These are phyloP conservation scores for Heliconius erato DNA, from an alignment of 2,888 invertebrate species.

Conservation along the genomic window DNA sequence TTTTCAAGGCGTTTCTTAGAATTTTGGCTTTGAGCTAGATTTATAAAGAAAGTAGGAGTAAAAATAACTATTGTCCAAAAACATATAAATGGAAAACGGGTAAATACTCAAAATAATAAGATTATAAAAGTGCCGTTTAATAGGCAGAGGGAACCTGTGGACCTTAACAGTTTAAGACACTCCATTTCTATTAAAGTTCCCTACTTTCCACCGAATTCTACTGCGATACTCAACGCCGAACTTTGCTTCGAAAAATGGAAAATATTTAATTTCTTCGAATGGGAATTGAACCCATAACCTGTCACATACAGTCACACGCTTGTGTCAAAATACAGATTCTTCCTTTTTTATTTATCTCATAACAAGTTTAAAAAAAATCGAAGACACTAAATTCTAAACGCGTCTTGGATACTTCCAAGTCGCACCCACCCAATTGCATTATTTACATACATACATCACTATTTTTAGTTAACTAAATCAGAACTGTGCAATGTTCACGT, in stretches of 20 bases:
- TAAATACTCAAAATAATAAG: neutral
- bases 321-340: no score
- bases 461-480: slow-evolving; percentile 54
- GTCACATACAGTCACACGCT: no score
- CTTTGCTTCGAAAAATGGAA: no score
- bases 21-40: slow-evolving; percentile 1
- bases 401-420: neutral
- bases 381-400: no score
- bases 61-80: slow-evolving; percentile 6
- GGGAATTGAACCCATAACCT: no score
- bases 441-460: neutral
- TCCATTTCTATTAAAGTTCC: no score
- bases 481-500: slow-evolving; percentile 49
- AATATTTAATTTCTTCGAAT: no score
- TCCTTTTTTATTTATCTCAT: neutral
- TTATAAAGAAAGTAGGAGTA: neutral
- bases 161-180: no score
- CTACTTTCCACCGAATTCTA: no score
- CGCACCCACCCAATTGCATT: neutral
- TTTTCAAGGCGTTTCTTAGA: neutral
- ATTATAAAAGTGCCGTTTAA: neutral
- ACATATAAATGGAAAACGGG: neutral
- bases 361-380: no score
- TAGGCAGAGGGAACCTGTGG: no score
- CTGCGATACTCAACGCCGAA: no score